Percentiles rank a stretch among this genome's conserved stretches.
Evolutionary conservation across 1,140 invertebrate genomes (phyloP).

Genomic region (Venustaconcha ellipsiformis): DNA sequence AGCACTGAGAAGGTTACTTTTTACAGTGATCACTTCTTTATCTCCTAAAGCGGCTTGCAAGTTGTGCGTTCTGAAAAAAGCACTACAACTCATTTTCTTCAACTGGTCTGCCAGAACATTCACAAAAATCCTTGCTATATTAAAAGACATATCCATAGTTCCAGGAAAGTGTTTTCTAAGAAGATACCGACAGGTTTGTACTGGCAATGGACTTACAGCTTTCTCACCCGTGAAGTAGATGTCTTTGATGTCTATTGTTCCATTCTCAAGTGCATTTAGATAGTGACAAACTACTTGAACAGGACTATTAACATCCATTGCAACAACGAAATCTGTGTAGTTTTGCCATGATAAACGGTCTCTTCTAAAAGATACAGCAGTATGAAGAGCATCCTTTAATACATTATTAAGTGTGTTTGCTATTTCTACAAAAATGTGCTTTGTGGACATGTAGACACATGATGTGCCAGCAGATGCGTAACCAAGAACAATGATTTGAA

Average conservation of each 20-base stretch:
- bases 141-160: constrained; percentile 29
- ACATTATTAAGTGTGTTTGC: constrained; percentile 36
- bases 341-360: constrained; percentile 30
- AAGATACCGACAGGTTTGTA: constrained; percentile 14
- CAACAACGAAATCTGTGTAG: constrained; percentile 22
- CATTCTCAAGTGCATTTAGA: constrained; percentile 18
- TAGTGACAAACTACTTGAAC: constrained; percentile 46
- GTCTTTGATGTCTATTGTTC: constrained; percentile 31
- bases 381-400: constrained; percentile 33
- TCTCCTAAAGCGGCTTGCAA: constrained; percentile 21
- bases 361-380: constrained; percentile 30
- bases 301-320: constrained; percentile 40
- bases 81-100: constrained; percentile 33
- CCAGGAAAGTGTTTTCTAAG: constrained; percentile 29
- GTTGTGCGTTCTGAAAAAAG: constrained; percentile 24
- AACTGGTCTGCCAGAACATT: constrained; percentile 34
- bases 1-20: constrained; percentile 15
- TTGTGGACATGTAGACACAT: constrained; percentile 10
- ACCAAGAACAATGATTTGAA: constrained; percentile 36
- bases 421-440: constrained; percentile 37
- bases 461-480: constrained; percentile 24
- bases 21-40: not conserved
- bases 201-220: constrained; percentile 15
- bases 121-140: constrained; percentile 22
- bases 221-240: constrained; percentile 16